A percentile compares a stretch with the other conserved stretches of the same genome.
Conservation (phyloP, 2,113 vertebrate species). For the Struthio camelus region DNA sequence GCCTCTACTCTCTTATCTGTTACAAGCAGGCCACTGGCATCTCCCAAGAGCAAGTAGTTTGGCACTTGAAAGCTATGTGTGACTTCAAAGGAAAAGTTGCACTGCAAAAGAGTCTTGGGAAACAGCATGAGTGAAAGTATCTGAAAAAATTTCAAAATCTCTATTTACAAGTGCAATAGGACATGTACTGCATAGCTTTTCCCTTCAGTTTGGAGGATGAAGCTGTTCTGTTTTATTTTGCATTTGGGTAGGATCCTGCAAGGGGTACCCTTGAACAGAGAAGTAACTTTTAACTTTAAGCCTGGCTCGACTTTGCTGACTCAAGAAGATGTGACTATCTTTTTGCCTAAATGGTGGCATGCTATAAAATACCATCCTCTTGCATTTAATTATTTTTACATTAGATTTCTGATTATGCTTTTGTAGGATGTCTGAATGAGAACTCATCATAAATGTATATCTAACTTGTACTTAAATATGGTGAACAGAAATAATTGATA, state of each 20-base stretch:
- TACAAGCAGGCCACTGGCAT: conserved; percentile 21
- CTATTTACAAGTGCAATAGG: neutral
- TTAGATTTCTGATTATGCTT: neutral
- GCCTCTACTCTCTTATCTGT: conserved; percentile 56
- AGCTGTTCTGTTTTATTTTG: neutral
- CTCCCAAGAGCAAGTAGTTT: conserved; percentile 23
- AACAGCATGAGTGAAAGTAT: neutral
- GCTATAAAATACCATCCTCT: neutral
- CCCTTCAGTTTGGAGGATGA: neutral
- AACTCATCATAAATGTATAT: neutral
- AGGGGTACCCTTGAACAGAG: neutral
- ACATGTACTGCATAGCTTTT: neutral
- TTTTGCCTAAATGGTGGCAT: neutral
- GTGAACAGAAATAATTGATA: neutral
- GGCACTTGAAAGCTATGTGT: neutral
- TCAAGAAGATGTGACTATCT: neutral
- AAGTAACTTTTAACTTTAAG: neutral
- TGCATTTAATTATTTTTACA: neutral
- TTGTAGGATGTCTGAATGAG: neutral
- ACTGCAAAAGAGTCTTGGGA: neutral
- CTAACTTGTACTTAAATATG: neutral
- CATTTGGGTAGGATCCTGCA: neutral
- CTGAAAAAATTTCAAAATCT: neutral
- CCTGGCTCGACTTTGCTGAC: neutral
- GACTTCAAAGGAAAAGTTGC: conserved; percentile 41